Conservation (phyloP, 2,888 invertebrate genomes). For the Galeopsomyia nigrocyanea region DNA sequence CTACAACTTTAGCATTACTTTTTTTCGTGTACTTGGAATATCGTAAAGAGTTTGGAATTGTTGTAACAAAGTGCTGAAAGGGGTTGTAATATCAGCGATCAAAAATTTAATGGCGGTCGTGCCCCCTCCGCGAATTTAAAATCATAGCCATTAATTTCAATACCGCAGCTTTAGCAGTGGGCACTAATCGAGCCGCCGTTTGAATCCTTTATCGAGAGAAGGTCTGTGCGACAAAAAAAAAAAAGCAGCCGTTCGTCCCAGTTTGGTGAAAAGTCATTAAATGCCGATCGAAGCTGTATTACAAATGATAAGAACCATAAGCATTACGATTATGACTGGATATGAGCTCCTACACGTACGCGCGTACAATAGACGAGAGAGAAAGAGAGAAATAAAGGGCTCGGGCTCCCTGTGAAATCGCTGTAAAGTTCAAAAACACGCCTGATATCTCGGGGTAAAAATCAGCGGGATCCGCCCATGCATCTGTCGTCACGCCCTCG, state of each 20-base stretch:
- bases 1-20: too few relatives aligned
- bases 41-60: too few relatives aligned
- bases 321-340: constrained; percentile 46
- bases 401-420: constrained; percentile 37
- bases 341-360: constrained; percentile 12
- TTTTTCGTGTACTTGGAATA: too few relatives aligned
- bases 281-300: constrained; percentile 35
- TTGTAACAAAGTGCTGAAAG: too few relatives aligned
- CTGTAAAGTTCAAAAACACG: constrained; percentile 45
- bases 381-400: too few relatives aligned
- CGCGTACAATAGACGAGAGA: constrained; percentile 8
- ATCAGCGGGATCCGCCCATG: constrained; percentile 62
- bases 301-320: constrained; percentile 41
- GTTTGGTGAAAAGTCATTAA: constrained; percentile 41
- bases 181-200: background rate
- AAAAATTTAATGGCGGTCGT: too few relatives aligned
- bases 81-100: too few relatives aligned
- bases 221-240: constrained; percentile 14
- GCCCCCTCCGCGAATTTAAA: background rate
- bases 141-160: constrained; percentile 15
- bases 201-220: constrained; percentile 23
- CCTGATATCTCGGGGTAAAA: constrained; percentile 52
- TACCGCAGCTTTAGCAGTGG: background rate
- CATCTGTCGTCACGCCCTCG: constrained; percentile 68
- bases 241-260: constrained; percentile 32